Evolutionary conservation across 2,113 vertebrate species (phyloP), one percentile per base, ranked within the genome.

Genomic region (Tetrax tetrax): DNA sequence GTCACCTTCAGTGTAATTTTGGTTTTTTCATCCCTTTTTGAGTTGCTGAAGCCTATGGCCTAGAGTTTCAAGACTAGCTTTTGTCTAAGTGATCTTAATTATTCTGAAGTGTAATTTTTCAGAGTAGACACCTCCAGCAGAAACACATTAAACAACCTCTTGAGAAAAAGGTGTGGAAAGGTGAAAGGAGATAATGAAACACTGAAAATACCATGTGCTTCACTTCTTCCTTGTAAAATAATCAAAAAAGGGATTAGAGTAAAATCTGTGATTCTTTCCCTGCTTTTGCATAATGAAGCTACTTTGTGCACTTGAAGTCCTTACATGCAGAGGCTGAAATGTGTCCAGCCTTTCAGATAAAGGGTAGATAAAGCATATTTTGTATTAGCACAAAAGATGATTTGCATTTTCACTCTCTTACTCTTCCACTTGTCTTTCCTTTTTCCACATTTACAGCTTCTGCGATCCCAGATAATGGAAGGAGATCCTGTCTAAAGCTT

Each of bases 401-500:
- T 89, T 63, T 87, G 13, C 14, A 18, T 70, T 77, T 96, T 95
- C 66, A 72, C 15, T 94, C 18, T 57, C 33, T 93, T 70, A 91
- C 48, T 77, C 45, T 54, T 85, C 51, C 6, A 4, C 41, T 91
- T 95, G n/a, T 91, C 90, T 93, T 56, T 90, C 23, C 23, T 74
- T 84, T 65, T 92, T 72, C 89, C 85, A 96, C 28, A 97, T 95
- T 87, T 93, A 50, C 97, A 99, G 99, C 99, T 82, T 99, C 99
- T 97, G 99, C 99, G 6, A 98, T 99, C 61, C 98, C 99, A 69
- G 99, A 99, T 97, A 99, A 99, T 14, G 99, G 99, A 97, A 99
- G 98, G 94, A 99, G 98, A 97, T 99, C 99, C 90, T 99, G 99
- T 97, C 98, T 99, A 98, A 99, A 99, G 98, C 99, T 99, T 94